Evolutionary conservation across 2,113 vertebrate genomes (phyloP).

Genomic region (Mustelus asterias): DNA sequence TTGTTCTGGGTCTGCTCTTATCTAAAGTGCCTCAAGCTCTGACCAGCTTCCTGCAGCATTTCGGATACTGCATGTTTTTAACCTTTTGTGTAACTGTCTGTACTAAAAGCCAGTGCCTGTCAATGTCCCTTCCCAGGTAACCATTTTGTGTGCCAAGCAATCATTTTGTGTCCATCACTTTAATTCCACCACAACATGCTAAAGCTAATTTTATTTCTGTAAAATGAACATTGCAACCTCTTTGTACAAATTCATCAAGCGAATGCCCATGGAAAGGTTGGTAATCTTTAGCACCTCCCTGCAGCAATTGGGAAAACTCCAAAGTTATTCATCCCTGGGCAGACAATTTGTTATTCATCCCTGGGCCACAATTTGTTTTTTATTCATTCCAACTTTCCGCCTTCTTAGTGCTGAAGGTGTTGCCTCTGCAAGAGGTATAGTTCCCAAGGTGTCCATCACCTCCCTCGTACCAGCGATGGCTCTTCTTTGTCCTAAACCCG

Average conservation of each 20-base stretch:
- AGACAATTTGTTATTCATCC: too few species aligned
- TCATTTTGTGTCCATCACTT: too few species aligned
- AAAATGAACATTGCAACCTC: neutral
- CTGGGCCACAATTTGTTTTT: neutral
- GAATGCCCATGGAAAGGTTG: neutral
- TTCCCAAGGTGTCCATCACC: neutral
- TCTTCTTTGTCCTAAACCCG: neutral
- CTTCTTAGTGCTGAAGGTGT: neutral
- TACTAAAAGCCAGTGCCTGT: too few species aligned
- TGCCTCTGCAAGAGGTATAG: neutral
- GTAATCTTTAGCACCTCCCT: neutral
- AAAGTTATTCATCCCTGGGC: neutral
- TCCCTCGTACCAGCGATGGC: too few species aligned
- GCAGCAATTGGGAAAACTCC: neutral
- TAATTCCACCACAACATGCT: too few species aligned
- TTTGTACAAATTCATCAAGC: neutral
- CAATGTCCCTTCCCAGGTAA: too few species aligned
- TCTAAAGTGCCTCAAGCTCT: too few species aligned
- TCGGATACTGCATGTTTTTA: too few species aligned
- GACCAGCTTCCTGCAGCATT: too few species aligned
- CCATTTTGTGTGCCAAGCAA: too few species aligned
- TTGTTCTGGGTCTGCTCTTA: too few species aligned
- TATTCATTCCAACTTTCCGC: neutral
- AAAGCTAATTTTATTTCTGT: neutral
- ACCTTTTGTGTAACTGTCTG: too few species aligned